Conservation (phyloP, 2,113 vertebrate genomes). For the human region DNA sequence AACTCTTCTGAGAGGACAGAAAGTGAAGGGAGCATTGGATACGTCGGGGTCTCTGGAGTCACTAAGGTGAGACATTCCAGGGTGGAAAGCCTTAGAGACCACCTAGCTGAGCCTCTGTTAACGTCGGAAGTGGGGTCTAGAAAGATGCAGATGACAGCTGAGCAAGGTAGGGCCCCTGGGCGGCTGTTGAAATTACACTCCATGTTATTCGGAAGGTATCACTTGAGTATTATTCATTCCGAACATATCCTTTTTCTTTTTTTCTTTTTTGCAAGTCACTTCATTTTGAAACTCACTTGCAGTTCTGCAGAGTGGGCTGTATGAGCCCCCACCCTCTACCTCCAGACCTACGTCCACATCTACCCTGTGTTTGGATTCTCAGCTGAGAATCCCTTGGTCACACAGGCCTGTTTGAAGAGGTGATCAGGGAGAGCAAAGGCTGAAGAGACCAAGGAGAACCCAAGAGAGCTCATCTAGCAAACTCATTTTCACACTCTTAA, state of each 20-base stretch:
- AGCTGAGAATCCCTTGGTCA: accelerated
- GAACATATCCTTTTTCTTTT: accelerated
- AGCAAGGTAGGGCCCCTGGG: too few species aligned
- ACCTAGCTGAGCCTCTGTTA: too few species aligned
- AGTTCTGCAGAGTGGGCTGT: not conserved
- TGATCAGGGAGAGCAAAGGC: not conserved
- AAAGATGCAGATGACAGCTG: not conserved
- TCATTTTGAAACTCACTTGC: not conserved
- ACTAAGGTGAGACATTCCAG: accelerated
- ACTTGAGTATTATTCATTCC: not conserved
- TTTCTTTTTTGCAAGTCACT: not conserved
- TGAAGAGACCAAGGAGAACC: not conserved
- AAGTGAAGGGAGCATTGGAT: not conserved
- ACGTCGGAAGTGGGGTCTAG: accelerated
- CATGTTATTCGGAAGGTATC: not conserved
- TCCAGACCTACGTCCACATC: not conserved
- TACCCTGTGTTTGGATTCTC: too few species aligned
- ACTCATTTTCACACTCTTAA: not conserved
- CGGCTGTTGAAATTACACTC: not conserved
- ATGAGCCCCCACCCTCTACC: too few species aligned
- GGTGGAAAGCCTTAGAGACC: accelerated
- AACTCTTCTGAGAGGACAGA: not conserved
- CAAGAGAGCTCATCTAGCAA: not conserved
- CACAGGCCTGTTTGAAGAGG: not conserved
- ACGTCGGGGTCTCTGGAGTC: not conserved